Conservation (phyloP, 35 echinoderm and acorn worm species). For the Holothuria glaberrima region DNA sequence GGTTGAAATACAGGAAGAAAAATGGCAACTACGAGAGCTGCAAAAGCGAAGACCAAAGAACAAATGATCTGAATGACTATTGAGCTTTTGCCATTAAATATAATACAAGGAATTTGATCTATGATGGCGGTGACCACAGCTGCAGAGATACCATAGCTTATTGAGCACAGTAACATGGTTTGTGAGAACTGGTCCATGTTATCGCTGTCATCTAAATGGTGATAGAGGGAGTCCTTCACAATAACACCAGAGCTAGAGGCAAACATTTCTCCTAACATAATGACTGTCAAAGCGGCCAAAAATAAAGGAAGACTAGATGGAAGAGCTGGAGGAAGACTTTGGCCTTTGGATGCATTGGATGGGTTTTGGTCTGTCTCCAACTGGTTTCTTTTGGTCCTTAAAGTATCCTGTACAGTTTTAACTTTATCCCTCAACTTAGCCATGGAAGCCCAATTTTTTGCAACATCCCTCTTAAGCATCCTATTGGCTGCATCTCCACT, state of each 20-base stretch:
- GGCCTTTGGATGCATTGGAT: neutral
- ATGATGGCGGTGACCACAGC: neutral
- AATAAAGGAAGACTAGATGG: neutral
- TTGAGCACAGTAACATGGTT: neutral
- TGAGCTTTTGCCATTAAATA: slow-evolving; percentile 17
- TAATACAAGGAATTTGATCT: slow-evolving; percentile 19
- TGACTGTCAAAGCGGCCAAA: neutral
- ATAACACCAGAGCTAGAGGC: neutral
- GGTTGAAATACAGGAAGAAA: slow-evolving; percentile 24
- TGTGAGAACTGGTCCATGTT: slow-evolving; percentile 13
- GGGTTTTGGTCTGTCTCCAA: too few relatives aligned
- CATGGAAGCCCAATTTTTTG: too few relatives aligned
- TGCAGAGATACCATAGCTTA: slow-evolving; percentile 38
- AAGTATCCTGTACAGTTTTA: too few relatives aligned
- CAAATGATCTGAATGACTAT: slow-evolving; percentile 14
- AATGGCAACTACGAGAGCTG: neutral
- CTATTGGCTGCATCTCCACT: too few relatives aligned
- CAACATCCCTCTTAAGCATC: too few relatives aligned
- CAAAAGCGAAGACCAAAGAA: slow-evolving; percentile 7
- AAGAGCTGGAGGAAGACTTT: neutral
- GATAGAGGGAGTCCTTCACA: slow-evolving; percentile 33
- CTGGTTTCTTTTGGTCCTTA: neutral
- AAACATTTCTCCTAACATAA: slow-evolving; percentile 11
- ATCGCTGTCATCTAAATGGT: slow-evolving; percentile 49
- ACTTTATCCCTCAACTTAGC: too few relatives aligned